These are phyloP conservation scores for Agriotes lineatus DNA, from an alignment of 2,888 invertebrate genomes.

Conservation along the genomic window DNA sequence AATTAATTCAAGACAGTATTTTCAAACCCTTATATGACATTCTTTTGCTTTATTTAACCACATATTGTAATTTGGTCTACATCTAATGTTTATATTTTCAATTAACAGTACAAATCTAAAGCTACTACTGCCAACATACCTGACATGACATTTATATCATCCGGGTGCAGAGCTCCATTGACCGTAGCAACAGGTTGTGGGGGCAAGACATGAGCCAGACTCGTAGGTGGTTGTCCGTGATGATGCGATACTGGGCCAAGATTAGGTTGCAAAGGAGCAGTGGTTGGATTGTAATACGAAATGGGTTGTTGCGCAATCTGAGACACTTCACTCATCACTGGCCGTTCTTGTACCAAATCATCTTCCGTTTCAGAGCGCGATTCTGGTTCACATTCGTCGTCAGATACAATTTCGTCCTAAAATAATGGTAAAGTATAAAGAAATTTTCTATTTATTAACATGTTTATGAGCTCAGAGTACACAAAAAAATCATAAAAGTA, in stretches of 20 bases:
- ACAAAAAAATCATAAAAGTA: too few relatives aligned
- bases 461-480: too few relatives aligned
- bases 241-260: slow-evolving; percentile 61
- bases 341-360: slow-evolving; percentile 65
- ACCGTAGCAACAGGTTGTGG: slow-evolving; percentile 60
- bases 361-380: slow-evolving; percentile 77
- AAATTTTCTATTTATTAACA: neutral
- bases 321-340: slow-evolving; percentile 48
- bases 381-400: slow-evolving; percentile 73
- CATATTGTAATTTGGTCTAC: too few relatives aligned
- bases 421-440: slow-evolving; percentile 11
- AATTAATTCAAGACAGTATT: too few relatives aligned
- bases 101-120: too few relatives aligned
- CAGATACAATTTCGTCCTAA: slow-evolving; percentile 73
- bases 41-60: too few relatives aligned
- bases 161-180: slow-evolving; percentile 65
- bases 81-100: too few relatives aligned
- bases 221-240: slow-evolving; percentile 54
- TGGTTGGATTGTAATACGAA: slow-evolving; percentile 57
- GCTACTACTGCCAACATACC: too few relatives aligned
- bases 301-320: slow-evolving; percentile 52
- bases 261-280: slow-evolving; percentile 56
- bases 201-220: slow-evolving; percentile 57
- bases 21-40: too few relatives aligned
- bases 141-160: slow-evolving; percentile 60